phyloP scores from a whole-genome alignment of 2,888 invertebrate species.

The Seladonia tumulorum region DNA sequence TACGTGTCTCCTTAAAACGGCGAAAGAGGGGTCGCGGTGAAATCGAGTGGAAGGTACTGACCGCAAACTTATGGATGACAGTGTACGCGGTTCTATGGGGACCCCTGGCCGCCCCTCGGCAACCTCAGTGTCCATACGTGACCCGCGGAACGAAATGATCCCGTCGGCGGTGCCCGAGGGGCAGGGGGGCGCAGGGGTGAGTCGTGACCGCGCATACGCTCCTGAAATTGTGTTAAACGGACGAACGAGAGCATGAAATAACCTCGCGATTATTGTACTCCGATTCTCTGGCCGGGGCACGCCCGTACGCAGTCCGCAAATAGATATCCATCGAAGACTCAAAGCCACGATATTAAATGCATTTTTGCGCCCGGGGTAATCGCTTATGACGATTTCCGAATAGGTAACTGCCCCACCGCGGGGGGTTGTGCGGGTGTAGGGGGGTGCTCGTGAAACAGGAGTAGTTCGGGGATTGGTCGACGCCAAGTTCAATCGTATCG shows the following conservation, averaged over 20 bases:
- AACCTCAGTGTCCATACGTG: conserved; percentile 7
- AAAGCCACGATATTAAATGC: conserved; percentile 22
- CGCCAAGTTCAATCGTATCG: conserved; percentile 24
- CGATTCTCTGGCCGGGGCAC: not conserved
- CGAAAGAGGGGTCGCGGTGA: not conserved
- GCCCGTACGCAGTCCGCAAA: not conserved
- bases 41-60: conserved; percentile 3
- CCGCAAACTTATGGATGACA: conserved; percentile 10
- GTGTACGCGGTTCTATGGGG: not conserved
- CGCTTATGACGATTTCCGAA: conserved; percentile 43
- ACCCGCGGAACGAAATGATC: conserved; percentile 32
- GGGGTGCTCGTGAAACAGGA: not conserved
- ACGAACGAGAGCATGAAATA: conserved; percentile 64
- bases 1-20: not conserved
- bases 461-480: not conserved
- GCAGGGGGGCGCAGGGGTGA: not conserved
- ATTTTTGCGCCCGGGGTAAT: conserved; percentile 44
- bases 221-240: conserved; percentile 65
- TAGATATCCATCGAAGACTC: conserved; percentile 28
- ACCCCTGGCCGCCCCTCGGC: conserved; percentile 1
- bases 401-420: not conserved
- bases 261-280: conserved; percentile 56
- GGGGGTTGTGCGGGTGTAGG: not conserved
- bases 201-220: conserved; percentile 68
- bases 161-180: not conserved